These are phyloP conservation scores for Sebastes minor DNA, from an alignment of 2,797 vertebrate genomes.

Conservation along the genomic window DNA sequence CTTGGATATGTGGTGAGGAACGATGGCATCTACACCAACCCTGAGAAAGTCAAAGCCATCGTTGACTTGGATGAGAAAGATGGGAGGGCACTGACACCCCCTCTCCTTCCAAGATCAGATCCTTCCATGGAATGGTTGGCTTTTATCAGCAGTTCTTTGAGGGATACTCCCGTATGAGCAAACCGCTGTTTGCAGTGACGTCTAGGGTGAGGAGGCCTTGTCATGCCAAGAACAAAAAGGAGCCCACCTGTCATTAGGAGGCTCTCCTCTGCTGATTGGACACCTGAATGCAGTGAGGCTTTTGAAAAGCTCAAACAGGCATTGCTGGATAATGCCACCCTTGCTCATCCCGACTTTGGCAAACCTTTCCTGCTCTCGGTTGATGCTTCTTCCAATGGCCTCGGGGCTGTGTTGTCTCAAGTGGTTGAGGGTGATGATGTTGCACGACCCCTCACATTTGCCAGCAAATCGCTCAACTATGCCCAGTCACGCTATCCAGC, in stretches of 20 bases:
- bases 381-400: slow-evolving; percentile 15
- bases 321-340: background rate
- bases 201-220: background rate
- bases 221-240: background rate
- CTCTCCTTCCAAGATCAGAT: background rate
- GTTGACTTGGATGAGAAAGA: background rate
- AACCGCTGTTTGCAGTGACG: slow-evolving; percentile 27
- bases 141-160: slow-evolving; percentile 39
- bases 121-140: slow-evolving; percentile 13
- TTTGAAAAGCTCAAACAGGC: slow-evolving; percentile 6
- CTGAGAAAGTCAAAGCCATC: slow-evolving; percentile 27
- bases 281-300: background rate
- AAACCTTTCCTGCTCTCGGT: slow-evolving; percentile 14
- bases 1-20: slow-evolving; percentile 14
- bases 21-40: slow-evolving; percentile 7
- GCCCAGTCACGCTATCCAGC: slow-evolving; percentile 11
- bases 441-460: background rate
- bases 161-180: background rate
- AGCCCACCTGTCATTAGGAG: background rate
- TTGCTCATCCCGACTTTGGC: slow-evolving; percentile 19
- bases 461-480: slow-evolving; percentile 27
- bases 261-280: slow-evolving; percentile 14
- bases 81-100: background rate
- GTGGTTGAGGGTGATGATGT: background rate
- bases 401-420: slow-evolving; percentile 15